Evolutionary conservation across 2,113 vertebrate species (phyloP).

Genomic region (Cochlearius cochlearius): DNA sequence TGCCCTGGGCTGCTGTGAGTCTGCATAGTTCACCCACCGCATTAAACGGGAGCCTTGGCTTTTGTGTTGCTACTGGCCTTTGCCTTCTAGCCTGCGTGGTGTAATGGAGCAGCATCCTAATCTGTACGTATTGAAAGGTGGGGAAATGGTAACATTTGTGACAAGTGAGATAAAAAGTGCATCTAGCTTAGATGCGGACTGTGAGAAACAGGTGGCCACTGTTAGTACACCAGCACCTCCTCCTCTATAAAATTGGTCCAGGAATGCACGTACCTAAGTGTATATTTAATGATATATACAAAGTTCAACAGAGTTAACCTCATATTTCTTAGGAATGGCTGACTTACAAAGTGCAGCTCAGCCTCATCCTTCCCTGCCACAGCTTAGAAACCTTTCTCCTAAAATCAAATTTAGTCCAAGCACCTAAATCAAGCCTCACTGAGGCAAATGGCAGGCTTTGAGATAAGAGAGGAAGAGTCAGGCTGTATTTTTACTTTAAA

Average conservation of each 20-base stretch:
- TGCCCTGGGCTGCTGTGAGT: background rate
- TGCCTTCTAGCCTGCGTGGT: background rate
- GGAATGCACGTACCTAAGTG: background rate
- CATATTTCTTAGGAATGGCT: background rate
- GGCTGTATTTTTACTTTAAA: background rate
- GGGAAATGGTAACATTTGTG: background rate
- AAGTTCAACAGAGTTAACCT: background rate
- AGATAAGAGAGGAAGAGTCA: background rate
- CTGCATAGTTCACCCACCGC: background rate
- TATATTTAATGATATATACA: rapidly evolving
- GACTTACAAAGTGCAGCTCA: background rate
- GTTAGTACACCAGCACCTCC: background rate
- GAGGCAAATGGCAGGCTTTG: background rate
- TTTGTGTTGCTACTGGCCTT: background rate
- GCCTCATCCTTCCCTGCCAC: background rate
- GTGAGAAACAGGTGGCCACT: background rate
- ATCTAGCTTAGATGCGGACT: background rate
- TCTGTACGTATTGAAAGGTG: background rate
- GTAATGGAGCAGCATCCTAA: background rate
- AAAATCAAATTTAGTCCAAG: background rate
- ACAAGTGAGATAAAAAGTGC: background rate
- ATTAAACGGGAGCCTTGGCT: background rate
- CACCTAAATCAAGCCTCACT: background rate
- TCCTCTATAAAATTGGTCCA: background rate
- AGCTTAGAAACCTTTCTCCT: background rate